Evolutionary conservation across 2,797 vertebrate genomes (phyloP), one percentile per base, ranked within the genome.

Genomic region (Tarsius wallacei): DNA sequence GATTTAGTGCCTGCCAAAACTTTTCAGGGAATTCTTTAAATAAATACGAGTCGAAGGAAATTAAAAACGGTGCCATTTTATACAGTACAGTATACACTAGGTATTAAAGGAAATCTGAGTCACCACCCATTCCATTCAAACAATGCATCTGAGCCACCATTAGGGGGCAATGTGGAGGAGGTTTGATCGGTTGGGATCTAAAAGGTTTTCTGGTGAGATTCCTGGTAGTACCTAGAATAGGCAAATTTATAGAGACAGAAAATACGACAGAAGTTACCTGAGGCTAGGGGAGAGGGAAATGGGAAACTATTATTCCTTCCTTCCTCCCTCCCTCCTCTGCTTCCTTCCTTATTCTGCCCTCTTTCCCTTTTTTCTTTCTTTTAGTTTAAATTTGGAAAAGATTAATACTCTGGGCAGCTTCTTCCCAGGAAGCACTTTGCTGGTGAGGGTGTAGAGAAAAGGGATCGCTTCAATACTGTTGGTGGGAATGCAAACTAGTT

Each of bases 321-420:
- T 42, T 61, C 7, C 10, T 9, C 12, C 8, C 6, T 22, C 16
- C 0, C 15, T 16, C 16, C 4, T n/a, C n/a, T 11, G 17, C 7
- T 11, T 1, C 17, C 8, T 49, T 28, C 12, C 0, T 68, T 78
- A 42, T 81, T 6, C 11, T 9, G 28, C 5, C 19, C 10, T 53
- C 11, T 24, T 61, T 24, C 7, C 4, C 28, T 3, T 17, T 19
- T 76, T 7, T 22, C 73, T 80, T 88, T 64, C 13, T 77, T 89
- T 59, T 82, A 42, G 42, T 42, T 42, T 42, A 42, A 42, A 42
- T 42, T 42, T 42, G 42, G 42, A 42, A 42, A 42, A 42, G 42
- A 42, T 42, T 42, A 42, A 42, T 42, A 42, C 4, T 42, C 42
- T 6, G 42, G 42, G 42, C 42, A 42, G 42, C 4, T 42, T 42